Base-by-base conservation (phyloP, 2,797 vertebrate genomes). In the Enteromius trimaculatus region DNA sequence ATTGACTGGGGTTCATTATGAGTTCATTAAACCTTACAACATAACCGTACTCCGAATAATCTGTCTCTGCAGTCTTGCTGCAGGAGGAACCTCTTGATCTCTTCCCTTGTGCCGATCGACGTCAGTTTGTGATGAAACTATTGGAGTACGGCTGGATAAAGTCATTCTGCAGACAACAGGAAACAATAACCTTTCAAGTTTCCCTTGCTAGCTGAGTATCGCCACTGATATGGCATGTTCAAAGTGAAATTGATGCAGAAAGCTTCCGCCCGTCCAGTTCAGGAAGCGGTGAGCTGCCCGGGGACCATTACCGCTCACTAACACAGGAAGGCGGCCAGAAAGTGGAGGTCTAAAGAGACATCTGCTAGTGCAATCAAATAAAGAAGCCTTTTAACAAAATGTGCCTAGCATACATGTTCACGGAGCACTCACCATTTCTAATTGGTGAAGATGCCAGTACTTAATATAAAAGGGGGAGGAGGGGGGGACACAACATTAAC, bases 361-460 rank as follows among this genome's bases (percentile, higher is more conserved):
- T 95, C 94, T 95, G 94, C 91, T 93, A 89, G 87, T 84, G 77
- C 91, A 88, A 95, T 95, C 93, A 92, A 92, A 93, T 91, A 90
- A 91, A 94, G 89, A 82, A 84, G 83, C 89, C 87, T 88, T 89
- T 92, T 92, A 86, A 86, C 90, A 65, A 87, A 93, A 93, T 93
- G 92, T 85, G 88, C 93, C 92, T 90, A 92, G 91, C 91, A 92
- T 89, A 90, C 87, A 85, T 88, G 88, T 91, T 86, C 84, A 70
- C 83, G 77, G 64, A 83, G 44, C 69, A 70, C 42, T 83, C 53
- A 44, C 3, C 26, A 8, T 26, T 68, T 82, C 31, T 68, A 10
- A 17, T 44, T 71, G 64, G 62, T 64, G 29, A 29, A 49, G 53
- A 60, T 76, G 47, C 14, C 55, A 42, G n/a, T 29, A n/a, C 60